phyloP scores from a whole-genome alignment of 2,113 vertebrate genomes.

The Sterrhoptilus dennistouni region DNA sequence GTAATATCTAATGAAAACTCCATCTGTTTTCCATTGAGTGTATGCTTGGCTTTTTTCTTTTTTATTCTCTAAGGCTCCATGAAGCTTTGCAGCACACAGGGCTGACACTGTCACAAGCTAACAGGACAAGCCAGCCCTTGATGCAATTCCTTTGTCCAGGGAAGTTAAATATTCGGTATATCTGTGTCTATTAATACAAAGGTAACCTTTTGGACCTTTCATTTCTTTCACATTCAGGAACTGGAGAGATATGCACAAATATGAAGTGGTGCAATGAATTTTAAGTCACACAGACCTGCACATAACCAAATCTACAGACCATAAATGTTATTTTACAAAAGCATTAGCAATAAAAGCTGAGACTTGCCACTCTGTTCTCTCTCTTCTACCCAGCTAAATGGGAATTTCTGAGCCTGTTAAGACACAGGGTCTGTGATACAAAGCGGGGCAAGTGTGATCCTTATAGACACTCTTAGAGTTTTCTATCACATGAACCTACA shows the following conservation, averaged over 20 bases:
- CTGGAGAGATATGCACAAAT: neutral
- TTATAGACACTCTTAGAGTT: neutral
- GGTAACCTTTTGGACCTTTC: neutral
- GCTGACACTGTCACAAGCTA: neutral
- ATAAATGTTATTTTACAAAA: neutral
- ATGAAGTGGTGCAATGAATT: neutral
- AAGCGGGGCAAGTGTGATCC: neutral
- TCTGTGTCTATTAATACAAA: neutral
- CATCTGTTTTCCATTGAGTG: constrained; percentile 45
- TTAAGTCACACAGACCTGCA: neutral
- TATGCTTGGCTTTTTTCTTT: neutral
- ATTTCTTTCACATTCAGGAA: neutral
- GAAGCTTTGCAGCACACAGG: constrained; percentile 11
- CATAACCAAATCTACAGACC: neutral
- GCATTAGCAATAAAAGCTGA: neutral
- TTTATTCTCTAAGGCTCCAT: neutral
- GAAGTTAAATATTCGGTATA: neutral
- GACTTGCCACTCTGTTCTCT: neutral
- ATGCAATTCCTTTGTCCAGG: neutral
- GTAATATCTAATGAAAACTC: constrained; percentile 43
- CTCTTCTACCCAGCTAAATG: neutral
- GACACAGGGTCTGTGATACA: neutral
- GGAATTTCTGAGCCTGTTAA: neutral
- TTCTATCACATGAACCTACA: neutral
- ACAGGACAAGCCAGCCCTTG: neutral